A percentile compares a stretch with the other conserved stretches of the same genome.
These are phyloP conservation scores for Campoletis sonorensis DNA, from an alignment of 1,140 invertebrate genomes.

Conservation along the genomic window DNA sequence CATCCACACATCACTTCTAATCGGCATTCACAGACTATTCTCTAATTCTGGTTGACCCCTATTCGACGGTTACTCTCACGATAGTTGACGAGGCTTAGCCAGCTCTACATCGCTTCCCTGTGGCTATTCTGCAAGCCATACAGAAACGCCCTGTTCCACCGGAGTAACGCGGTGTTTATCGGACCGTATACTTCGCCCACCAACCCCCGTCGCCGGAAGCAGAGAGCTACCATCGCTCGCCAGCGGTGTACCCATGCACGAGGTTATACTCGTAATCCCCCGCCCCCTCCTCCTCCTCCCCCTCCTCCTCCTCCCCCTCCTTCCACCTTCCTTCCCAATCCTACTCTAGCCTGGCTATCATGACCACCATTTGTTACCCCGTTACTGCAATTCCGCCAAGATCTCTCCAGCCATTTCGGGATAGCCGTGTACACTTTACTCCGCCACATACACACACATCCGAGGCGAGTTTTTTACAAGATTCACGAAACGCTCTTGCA, in stretches of 20 bases:
- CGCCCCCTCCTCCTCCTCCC: conserved; percentile 52
- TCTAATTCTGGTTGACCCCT: conserved; percentile 59
- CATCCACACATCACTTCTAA: conserved; percentile 20
- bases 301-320: conserved; percentile 61
- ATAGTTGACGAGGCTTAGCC: conserved; percentile 63
- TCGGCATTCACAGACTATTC: conserved; percentile 42
- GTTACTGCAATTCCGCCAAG: conserved; percentile 51
- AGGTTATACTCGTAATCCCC: too few relatives aligned
- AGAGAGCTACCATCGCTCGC: conserved; percentile 23
- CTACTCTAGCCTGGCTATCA: conserved; percentile 59
- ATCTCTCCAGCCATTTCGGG: conserved; percentile 52
- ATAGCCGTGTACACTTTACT: conserved; percentile 48
- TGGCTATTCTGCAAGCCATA: conserved; percentile 44
- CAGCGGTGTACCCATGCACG: too few relatives aligned
- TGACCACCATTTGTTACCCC: conserved; percentile 61
- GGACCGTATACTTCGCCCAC: conserved; percentile 62
- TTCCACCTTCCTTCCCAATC: neutral
- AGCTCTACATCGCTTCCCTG: conserved; percentile 49
- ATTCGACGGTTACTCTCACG: conserved; percentile 44
- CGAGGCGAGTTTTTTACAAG: neutral
- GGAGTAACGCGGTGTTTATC: conserved; percentile 72
- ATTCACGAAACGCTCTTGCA: conserved; percentile 27
- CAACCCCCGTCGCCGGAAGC: conserved; percentile 52
- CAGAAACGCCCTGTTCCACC: conserved; percentile 63
- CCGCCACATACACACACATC: neutral